Evolutionary conservation across 2,797 vertebrate genomes (phyloP), one percentile per base, ranked within the genome.

Genomic region (Stomatorhinus walkeri): DNA sequence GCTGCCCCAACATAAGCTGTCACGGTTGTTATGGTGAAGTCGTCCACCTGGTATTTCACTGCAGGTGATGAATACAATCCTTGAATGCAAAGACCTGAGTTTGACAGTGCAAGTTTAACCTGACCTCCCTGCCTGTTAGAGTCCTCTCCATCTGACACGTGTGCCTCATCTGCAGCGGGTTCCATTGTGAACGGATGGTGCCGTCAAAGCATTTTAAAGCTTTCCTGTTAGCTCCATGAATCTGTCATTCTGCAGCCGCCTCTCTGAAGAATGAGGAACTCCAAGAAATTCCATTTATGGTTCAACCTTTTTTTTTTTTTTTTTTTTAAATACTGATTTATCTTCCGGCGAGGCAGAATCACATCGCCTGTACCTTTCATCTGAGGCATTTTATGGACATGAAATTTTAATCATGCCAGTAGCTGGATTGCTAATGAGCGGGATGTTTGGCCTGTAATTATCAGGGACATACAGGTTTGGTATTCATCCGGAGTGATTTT

Each of bases 271-370:
- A 79, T 79, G 72, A 79, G 72, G 72, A 79, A 79, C 14, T 43
- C 76, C 76, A 81, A 51, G 28, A 85, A 54, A 85, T 85, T 22
- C 51, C 84, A 85, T 32, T 85, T 28, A 85, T 85, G 83, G 1
- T 48, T 28, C 24, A 10, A 52, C 3, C 4, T 51, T 1, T 48
- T 84, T 48, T 85, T 48, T 83, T n/a, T 49, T 85, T 49, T 84
- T 24, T 51, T 46, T 52, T 85, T 19, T 52, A 19, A 16, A 85
- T 16, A 14, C 12, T 12, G 4, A 85, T 51, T 85, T 51, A 49
- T 52, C 48, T 85, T 32, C 22, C 54, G 10, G n/a, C 12, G 22
- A 85, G 49, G 83, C 46, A 85, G 43, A 52, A 85, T 85, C 24
- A 5, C 10, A 43, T 40, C 16, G 19, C 19, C 22, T 85, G 36